A percentile compares a stretch with the other conserved stretches of the same genome.
These are phyloP conservation scores for Cataglyphis albicans DNA, from an alignment of 2,888 invertebrate species.

Conservation along the genomic window DNA sequence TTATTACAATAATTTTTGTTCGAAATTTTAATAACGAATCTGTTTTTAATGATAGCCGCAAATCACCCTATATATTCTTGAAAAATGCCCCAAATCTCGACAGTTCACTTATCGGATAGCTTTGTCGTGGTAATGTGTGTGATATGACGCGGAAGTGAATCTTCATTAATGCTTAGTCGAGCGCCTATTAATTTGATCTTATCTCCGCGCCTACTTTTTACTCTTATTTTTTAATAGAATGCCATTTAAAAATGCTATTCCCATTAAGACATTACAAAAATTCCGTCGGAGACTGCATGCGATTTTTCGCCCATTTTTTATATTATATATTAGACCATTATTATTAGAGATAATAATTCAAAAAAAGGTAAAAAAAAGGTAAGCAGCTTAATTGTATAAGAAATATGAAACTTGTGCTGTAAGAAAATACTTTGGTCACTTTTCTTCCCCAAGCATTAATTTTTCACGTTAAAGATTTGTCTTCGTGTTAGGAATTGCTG, in stretches of 20 bases:
- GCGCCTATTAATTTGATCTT: slow-evolving; percentile 47
- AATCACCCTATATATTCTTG: background rate
- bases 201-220: slow-evolving; percentile 11
- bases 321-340: background rate
- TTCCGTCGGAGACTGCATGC: background rate
- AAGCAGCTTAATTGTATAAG: background rate
- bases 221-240: slow-evolving; percentile 10
- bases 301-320: background rate
- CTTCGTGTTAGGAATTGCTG: background rate
- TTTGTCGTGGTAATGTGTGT: slow-evolving; percentile 32
- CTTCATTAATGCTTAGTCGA: slow-evolving; percentile 45
- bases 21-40: background rate
- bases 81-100: slow-evolving; percentile 22
- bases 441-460: background rate
- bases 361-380: no score
- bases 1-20: background rate
- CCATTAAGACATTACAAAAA: background rate
- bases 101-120: slow-evolving; percentile 28
- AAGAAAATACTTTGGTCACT: background rate
- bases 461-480: background rate
- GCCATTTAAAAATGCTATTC: background rate
- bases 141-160: slow-evolving; percentile 43
- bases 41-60: background rate
- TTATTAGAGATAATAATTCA: background rate
- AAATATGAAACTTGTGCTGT: background rate